Evolutionary conservation across 2,797 vertebrate species (phyloP).

Genomic region (Oophaga sylvatica): DNA sequence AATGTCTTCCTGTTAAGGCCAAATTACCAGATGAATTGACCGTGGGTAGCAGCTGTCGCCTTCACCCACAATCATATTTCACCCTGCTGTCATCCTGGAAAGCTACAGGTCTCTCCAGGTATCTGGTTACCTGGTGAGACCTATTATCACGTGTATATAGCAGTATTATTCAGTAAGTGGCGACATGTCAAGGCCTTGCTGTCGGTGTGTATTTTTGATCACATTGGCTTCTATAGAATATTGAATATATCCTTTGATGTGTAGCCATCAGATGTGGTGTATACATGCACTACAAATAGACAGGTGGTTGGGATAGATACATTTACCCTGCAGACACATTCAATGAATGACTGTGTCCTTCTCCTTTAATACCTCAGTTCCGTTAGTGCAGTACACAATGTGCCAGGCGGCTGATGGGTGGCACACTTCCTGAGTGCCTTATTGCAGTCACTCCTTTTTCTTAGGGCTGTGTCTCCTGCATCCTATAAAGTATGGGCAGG

Average conservation of each 20-base stretch:
- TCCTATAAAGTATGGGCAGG: neutral
- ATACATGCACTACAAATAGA: neutral
- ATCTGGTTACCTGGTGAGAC: neutral
- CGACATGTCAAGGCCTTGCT: too few species aligned
- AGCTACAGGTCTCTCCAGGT: conserved; percentile 21
- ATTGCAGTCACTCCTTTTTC: conserved; percentile 14
- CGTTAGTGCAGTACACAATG: neutral
- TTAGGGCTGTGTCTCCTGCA: neutral
- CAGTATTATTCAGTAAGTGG: neutral
- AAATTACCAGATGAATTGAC: neutral
- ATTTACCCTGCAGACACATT: neutral
- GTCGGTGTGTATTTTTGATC: too few species aligned
- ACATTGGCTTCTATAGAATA: too few species aligned
- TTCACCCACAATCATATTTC: neutral
- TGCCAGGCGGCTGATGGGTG: conserved; percentile 29
- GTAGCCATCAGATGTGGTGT: neutral
- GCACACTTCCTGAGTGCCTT: conserved; percentile 44
- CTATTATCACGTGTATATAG: neutral
- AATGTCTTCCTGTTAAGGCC: neutral
- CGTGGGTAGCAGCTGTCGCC: neutral
- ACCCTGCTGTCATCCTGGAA: neutral
- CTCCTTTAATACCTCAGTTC: conserved; percentile 3
- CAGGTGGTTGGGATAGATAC: neutral
- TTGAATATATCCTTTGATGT: too few species aligned
- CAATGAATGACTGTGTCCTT: neutral